These are phyloP conservation scores for Gavia stellata DNA, from an alignment of 2,113 vertebrate species.

Conservation along the genomic window DNA sequence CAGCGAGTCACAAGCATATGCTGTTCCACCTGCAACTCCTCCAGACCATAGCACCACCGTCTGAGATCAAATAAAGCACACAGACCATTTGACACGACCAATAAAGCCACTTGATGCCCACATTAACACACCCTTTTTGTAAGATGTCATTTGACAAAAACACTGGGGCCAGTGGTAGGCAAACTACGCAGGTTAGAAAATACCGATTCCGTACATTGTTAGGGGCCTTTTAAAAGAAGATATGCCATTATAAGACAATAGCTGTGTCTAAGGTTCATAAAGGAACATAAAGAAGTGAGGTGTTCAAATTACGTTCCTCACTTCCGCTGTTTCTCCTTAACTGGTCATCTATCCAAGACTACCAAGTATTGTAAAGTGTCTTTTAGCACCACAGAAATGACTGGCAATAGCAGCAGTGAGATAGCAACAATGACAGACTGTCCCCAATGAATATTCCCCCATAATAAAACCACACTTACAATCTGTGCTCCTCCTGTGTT, in stretches of 20 bases:
- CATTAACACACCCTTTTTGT: background rate
- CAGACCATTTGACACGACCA: background rate
- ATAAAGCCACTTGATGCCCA: background rate
- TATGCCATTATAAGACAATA: slow-evolving; percentile 4
- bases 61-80: background rate
- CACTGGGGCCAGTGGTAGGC: background rate
- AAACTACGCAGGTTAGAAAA: background rate
- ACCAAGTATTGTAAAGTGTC: background rate
- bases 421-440: slow-evolving; percentile 11
- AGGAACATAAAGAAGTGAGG: slow-evolving; percentile 41
- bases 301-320: background rate
- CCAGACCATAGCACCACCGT: background rate
- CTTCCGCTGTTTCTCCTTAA: slow-evolving; percentile 27
- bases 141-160: background rate
- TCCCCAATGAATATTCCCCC: background rate
- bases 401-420: background rate
- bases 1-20: background rate
- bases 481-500: background rate
- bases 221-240: background rate
- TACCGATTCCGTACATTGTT: background rate
- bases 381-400: background rate
- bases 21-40: background rate
- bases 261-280: slow-evolving; percentile 37
- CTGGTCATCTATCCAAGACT: slow-evolving; percentile 3
- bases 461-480: background rate